Conservation (phyloP, 2,797 vertebrate genomes). For the Sebastes nivosus region DNA sequence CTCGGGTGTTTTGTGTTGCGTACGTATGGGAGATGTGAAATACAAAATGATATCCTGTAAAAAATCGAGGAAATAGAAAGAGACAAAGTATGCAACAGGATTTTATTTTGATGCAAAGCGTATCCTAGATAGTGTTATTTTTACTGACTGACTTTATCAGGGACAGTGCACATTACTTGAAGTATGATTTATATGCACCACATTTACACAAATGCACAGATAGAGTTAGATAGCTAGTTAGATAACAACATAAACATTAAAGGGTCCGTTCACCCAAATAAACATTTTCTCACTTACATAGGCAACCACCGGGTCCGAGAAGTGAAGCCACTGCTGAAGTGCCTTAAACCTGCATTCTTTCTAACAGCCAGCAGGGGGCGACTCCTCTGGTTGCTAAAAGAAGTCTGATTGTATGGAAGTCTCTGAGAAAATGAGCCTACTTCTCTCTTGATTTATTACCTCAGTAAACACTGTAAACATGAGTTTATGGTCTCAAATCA, state of each 20-base stretch:
- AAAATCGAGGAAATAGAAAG: conserved; percentile 18
- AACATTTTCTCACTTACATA: too few species aligned
- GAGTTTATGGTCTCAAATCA: too few species aligned
- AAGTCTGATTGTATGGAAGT: too few species aligned
- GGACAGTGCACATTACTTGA: not conserved
- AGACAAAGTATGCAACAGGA: conserved; percentile 6
- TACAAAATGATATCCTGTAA: conserved; percentile 18
- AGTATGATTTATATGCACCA: not conserved
- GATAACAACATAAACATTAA: not conserved
- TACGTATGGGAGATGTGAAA: conserved; percentile 33
- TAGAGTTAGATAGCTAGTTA: not conserved
- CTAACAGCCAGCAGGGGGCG: too few species aligned
- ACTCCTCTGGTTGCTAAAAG: too few species aligned
- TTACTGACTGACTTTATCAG: not conserved
- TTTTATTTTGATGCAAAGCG: not conserved
- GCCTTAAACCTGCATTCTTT: too few species aligned
- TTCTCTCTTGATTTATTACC: too few species aligned
- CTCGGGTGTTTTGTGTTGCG: conserved; percentile 18
- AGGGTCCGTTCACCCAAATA: too few species aligned
- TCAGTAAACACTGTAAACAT: too few species aligned
- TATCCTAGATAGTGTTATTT: conserved; percentile 1
- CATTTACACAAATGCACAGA: not conserved
- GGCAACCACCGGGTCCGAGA: too few species aligned
- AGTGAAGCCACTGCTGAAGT: too few species aligned
- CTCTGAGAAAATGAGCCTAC: too few species aligned